These are phyloP conservation scores for Microtus pennsylvanicus DNA, from an alignment of 2,113 vertebrate genomes.

Conservation along the genomic window DNA sequence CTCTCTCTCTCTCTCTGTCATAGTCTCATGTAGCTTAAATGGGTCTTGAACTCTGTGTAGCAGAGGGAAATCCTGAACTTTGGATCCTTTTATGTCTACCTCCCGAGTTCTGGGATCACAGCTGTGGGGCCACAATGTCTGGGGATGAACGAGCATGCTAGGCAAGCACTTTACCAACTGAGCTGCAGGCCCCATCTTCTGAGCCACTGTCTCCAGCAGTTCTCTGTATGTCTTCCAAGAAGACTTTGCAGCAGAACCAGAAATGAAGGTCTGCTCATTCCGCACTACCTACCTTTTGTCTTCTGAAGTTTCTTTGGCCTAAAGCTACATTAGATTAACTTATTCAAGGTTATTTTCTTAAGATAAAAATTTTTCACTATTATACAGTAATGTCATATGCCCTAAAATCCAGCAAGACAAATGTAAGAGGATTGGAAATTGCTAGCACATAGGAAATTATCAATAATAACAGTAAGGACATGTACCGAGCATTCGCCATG, in stretches of 20 bases:
- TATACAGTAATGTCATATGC: conserved; percentile 14
- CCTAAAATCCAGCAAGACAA: background rate
- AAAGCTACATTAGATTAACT: conserved; percentile 31
- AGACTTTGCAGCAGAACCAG: background rate
- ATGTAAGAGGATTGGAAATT: background rate
- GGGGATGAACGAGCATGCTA: background rate
- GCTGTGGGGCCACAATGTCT: background rate
- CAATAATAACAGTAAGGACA: background rate
- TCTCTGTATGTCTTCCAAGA: background rate
- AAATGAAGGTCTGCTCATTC: background rate
- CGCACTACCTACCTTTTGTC: background rate
- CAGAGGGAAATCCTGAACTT: background rate
- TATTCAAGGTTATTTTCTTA: conserved; percentile 37
- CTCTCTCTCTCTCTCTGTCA: background rate
- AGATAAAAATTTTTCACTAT: conserved; percentile 34
- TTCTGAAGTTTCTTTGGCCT: conserved; percentile 18
- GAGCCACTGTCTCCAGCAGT: background rate
- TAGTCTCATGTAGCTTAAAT: background rate
- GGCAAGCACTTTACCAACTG: background rate
- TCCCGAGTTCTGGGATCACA: background rate
- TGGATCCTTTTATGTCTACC: background rate
- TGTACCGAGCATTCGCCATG: background rate
- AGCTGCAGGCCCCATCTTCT: background rate
- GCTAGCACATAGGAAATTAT: background rate
- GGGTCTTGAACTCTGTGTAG: background rate